A percentile compares a stretch with the other conserved stretches of the same genome.
These are phyloP conservation scores for Colistium nudipinnis DNA, from an alignment of 2,113 vertebrate genomes.

Conservation along the genomic window DNA sequence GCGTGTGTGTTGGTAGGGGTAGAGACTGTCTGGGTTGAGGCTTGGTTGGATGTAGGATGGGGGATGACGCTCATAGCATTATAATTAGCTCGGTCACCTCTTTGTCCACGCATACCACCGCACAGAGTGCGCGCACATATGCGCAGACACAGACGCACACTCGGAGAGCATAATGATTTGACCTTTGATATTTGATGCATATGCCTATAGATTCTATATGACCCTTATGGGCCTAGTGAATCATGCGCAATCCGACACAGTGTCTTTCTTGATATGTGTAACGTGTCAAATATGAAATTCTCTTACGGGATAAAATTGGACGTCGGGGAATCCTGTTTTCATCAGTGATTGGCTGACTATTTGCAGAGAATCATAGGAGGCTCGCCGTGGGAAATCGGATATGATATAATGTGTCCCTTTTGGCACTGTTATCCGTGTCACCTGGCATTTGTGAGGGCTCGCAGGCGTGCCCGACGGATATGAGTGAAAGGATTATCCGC, in stretches of 20 bases:
- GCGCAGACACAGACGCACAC: background rate
- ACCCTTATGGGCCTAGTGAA: too few relatives aligned
- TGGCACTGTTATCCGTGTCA: slow-evolving; percentile 49
- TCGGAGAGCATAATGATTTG: background rate
- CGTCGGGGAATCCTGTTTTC: slow-evolving; percentile 31
- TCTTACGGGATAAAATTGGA: too few relatives aligned
- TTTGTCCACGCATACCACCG: background rate
- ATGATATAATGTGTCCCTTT: slow-evolving; percentile 49
- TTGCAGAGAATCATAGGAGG: background rate
- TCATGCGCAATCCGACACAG: too few relatives aligned
- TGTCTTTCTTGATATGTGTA: too few relatives aligned
- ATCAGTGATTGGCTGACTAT: slow-evolving; percentile 24
- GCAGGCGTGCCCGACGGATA: slow-evolving; percentile 68
- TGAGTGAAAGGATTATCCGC: slow-evolving; percentile 71
- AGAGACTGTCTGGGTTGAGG: slow-evolving; percentile 26
- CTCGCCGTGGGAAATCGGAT: slow-evolving; percentile 16
- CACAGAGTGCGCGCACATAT: slow-evolving; percentile 6
- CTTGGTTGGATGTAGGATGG: slow-evolving; percentile 28
- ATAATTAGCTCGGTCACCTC: slow-evolving; percentile 43
- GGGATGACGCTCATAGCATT: slow-evolving; percentile 43
- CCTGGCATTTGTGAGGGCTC: slow-evolving; percentile 48
- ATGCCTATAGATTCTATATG: background rate
- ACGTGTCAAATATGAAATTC: too few relatives aligned
- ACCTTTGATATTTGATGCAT: background rate
- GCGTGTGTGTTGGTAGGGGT: slow-evolving; percentile 10